A percentile compares a stretch with the other conserved stretches of the same genome.
phyloP scores from a whole-genome alignment of 2,113 vertebrate species.

The Trematomus loennbergii region DNA sequence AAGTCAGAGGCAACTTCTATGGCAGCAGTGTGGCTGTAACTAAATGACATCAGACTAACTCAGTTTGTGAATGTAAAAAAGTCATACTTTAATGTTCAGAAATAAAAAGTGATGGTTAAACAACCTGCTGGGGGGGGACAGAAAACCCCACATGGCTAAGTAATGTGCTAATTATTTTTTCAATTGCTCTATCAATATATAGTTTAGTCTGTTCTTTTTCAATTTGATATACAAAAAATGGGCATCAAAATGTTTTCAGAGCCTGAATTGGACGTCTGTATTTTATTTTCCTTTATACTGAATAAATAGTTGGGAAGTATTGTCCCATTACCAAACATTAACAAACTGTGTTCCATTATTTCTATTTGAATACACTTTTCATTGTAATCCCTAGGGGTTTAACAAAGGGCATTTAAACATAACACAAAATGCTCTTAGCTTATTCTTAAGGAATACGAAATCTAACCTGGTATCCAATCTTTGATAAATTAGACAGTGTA shows the following conservation, averaged over 20 bases:
- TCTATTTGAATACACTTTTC: too few relatives aligned
- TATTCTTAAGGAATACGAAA: neutral
- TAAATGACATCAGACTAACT: conserved; percentile 42
- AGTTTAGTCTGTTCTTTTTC: neutral
- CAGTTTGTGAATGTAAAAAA: neutral
- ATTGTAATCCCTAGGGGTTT: too few relatives aligned
- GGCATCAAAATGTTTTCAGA: neutral
- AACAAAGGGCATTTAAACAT: neutral
- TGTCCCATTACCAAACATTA: too few relatives aligned
- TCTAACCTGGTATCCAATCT: neutral
- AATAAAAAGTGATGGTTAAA: neutral
- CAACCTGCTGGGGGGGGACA: neutral
- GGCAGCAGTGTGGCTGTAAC: conserved; percentile 29
- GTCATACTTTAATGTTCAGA: neutral
- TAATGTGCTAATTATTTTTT: neutral
- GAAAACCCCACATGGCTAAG: neutral
- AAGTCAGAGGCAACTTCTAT: conserved; percentile 28
- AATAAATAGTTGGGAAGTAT: too few relatives aligned
- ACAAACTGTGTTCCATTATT: too few relatives aligned
- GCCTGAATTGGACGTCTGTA: neutral
- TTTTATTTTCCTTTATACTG: neutral
- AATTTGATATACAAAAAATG: neutral
- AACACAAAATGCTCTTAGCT: neutral
- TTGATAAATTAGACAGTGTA: neutral
- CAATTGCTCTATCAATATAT: neutral